These are phyloP conservation scores for Drosophila miranda DNA, from an alignment of 1,140 invertebrate genomes.

Conservation along the genomic window DNA sequence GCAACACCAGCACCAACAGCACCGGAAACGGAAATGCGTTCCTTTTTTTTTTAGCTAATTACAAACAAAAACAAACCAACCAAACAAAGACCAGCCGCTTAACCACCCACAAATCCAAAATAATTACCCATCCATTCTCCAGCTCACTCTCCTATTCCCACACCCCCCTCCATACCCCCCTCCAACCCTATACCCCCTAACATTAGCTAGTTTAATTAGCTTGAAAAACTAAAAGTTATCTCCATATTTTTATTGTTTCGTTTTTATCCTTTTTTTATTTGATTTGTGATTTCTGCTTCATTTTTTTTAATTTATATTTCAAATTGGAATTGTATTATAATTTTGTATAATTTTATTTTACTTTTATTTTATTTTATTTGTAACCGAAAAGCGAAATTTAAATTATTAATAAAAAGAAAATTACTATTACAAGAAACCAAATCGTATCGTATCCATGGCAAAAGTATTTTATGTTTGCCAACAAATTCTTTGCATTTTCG, in stretches of 20 bases:
- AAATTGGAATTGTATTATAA: slow-evolving; percentile 49
- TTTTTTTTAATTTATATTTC: slow-evolving; percentile 53
- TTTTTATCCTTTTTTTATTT: slow-evolving; percentile 28
- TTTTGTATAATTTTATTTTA: slow-evolving; percentile 38
- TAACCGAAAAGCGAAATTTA: slow-evolving; percentile 46
- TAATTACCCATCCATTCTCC: slow-evolving; percentile 9
- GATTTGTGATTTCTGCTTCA: slow-evolving; percentile 40
- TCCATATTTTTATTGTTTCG: slow-evolving; percentile 34
- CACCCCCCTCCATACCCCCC: slow-evolving; percentile 4
- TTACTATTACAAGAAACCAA: slow-evolving; percentile 29
- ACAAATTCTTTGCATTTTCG: slow-evolving; percentile 22
- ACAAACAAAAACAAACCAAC: slow-evolving; percentile 7
- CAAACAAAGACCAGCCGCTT: slow-evolving; percentile 9
- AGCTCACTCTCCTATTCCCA: neutral
- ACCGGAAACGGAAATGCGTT: slow-evolving; percentile 75
- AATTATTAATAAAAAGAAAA: slow-evolving; percentile 68
- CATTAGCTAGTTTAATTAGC: slow-evolving; percentile 70
- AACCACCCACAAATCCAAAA: slow-evolving; percentile 28
- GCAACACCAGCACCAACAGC: slow-evolving; percentile 37
- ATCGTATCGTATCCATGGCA: slow-evolving; percentile 5
- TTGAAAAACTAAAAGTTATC: slow-evolving; percentile 52
- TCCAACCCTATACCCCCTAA: slow-evolving; percentile 25
- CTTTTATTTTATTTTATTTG: slow-evolving; percentile 54
- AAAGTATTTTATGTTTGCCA: slow-evolving; percentile 27
- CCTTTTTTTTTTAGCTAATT: slow-evolving; percentile 54